phyloP scores from a whole-genome alignment of 2,797 vertebrate genomes.

The Diplodus puntazzo region DNA sequence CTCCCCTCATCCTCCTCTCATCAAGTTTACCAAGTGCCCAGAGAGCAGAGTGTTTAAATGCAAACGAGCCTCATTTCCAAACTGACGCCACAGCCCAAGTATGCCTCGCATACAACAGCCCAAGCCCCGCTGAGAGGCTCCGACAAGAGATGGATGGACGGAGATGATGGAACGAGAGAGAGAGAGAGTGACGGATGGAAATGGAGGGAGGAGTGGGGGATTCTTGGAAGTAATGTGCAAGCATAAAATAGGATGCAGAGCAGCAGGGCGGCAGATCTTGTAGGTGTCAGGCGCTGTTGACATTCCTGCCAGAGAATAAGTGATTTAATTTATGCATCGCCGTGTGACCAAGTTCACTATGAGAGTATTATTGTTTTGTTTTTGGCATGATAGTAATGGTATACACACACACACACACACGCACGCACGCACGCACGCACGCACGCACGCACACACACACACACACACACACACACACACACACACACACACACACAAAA shows the following conservation, averaged over 20 bases:
- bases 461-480: too few relatives aligned
- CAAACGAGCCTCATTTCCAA: slow-evolving; percentile 82
- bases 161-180: slow-evolving; percentile 64
- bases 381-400: neutral
- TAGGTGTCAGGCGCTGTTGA: slow-evolving; percentile 58
- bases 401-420: too few relatives aligned
- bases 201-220: slow-evolving; percentile 43
- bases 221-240: slow-evolving; percentile 61
- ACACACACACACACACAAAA: too few relatives aligned
- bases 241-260: slow-evolving; percentile 61
- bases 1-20: slow-evolving; percentile 71
- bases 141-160: slow-evolving; percentile 75
- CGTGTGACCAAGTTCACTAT: slow-evolving; percentile 12
- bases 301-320: slow-evolving; percentile 57
- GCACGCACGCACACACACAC: too few relatives aligned
- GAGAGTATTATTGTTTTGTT: neutral
- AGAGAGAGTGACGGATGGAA: slow-evolving; percentile 51
- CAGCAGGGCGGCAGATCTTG: slow-evolving; percentile 52
- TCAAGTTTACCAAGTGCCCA: slow-evolving; percentile 79
- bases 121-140: slow-evolving; percentile 73
- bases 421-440: too few relatives aligned
- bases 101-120: slow-evolving; percentile 72
- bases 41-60: slow-evolving; percentile 82
- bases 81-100: slow-evolving; percentile 81
- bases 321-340: slow-evolving; percentile 49